Base-by-base conservation (phyloP, 2,797 vertebrate species). In the Brachymystax lenok region DNA sequence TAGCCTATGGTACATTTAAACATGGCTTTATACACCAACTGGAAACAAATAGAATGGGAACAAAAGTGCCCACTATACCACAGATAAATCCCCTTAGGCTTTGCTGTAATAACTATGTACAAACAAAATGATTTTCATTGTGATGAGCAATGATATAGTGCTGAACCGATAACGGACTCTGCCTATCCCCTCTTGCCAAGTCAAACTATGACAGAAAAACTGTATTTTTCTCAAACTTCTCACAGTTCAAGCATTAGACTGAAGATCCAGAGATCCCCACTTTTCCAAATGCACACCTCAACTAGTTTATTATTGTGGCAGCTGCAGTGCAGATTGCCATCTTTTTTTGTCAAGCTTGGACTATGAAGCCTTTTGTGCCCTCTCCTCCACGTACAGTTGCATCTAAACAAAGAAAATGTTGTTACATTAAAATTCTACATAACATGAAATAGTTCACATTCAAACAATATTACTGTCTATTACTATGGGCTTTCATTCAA, bases 301-400 rank as follows among this genome's bases (percentile, higher is more conserved):
- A 7, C 28, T 7, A 16, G 13, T 33, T 27, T 14, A 68, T 68
- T 33, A 3, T 68, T 68, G 27, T 68, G 66, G 14, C 28, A 19
- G 28, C 66, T 30, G 28, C 28, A 68, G 28, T 33, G 27, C 27
- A 35, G 28, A 33, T 67, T 16, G 27, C 28, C 16, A 67, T 67
- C 17, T 59, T 16, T 1, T 33, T 67, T 19, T 7, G 16, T 67
- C 27, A 14, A 67, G 63, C 63, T 27, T 28, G 28, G 28, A 19
- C 30, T 79, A 33, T 77, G 91, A 89, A 30, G 83, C 94, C 87
- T 99, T 99, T 80, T 97, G 97, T 54, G 97, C 95, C 84, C 96
- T 90, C 74, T 99, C 98, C 83, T 99, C 98, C 66, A 99, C 98
- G 0, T 99, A 99, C 0, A 99, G 94, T 91, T 99, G 98, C 98